Evolutionary conservation across 2,113 vertebrate species (phyloP).

Genomic region (Saiga tatarica): DNA sequence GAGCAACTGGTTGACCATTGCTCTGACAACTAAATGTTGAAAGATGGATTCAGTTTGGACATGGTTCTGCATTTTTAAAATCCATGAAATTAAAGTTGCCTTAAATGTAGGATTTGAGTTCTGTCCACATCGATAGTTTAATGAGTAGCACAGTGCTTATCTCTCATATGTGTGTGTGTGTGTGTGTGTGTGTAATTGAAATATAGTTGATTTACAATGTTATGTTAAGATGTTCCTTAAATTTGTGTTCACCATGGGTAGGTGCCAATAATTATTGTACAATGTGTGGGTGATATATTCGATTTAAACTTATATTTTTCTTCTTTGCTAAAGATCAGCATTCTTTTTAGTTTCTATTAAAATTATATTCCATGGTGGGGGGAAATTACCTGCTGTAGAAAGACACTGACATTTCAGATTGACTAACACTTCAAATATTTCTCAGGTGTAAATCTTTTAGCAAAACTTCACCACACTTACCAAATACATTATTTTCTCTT

Average conservation of each 20-base stretch:
- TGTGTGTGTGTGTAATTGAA: not conserved
- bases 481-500: slow-evolving; percentile 11
- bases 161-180: not conserved
- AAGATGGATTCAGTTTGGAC: not conserved
- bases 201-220: not conserved
- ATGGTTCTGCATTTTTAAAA: not conserved
- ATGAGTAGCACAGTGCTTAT: not conserved
- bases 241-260: not conserved
- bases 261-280: not conserved
- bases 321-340: not conserved
- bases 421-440: slow-evolving; percentile 1
- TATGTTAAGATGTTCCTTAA: not conserved
- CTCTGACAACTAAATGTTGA: not conserved
- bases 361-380: not conserved
- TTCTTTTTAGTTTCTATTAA: slow-evolving; percentile 14
- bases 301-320: slow-evolving; percentile 12
- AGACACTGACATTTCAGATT: not conserved
- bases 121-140: not conserved
- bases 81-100: not conserved
- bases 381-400: not conserved
- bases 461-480: slow-evolving; percentile 4
- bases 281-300: not conserved
- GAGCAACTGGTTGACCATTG: not conserved
- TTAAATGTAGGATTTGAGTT: not conserved
- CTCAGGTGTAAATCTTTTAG: not conserved